phyloP scores from a whole-genome alignment of 2,113 vertebrate species.

The Hippopotamus amphibius region DNA sequence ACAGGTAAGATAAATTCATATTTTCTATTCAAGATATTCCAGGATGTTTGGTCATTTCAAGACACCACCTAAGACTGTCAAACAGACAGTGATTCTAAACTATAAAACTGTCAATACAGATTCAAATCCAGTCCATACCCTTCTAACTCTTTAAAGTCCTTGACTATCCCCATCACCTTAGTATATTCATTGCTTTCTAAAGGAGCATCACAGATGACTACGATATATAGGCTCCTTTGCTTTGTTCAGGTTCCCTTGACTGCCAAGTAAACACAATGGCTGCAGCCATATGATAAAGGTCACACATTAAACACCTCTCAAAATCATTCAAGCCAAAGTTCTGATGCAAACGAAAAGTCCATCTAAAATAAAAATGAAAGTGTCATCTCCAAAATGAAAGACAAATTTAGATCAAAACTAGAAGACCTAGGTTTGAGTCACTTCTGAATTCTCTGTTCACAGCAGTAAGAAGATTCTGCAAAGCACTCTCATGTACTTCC shows the following conservation, averaged over 20 bases:
- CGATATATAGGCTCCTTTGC: background rate
- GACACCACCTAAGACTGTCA: background rate
- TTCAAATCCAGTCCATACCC: background rate
- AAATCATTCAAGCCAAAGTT: slow-evolving; percentile 27
- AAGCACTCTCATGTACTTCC: background rate
- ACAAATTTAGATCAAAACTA: slow-evolving; percentile 14
- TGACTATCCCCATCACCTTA: background rate
- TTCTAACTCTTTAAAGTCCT: background rate
- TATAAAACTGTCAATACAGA: background rate
- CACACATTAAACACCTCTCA: background rate
- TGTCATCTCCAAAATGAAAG: background rate
- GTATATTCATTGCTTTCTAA: background rate
- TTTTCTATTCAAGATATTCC: background rate
- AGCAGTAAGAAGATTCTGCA: slow-evolving; percentile 3
- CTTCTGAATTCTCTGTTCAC: slow-evolving; percentile 9
- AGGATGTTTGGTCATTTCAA: background rate
- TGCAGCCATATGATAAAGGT: background rate
- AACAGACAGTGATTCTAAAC: background rate
- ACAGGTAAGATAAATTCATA: background rate
- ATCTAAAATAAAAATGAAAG: slow-evolving; percentile 1
- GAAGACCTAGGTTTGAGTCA: background rate
- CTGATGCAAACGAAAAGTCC: background rate
- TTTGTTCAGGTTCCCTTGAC: background rate
- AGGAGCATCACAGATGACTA: background rate
- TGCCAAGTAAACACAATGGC: background rate